These are phyloP conservation scores for Cotesia chilonis DNA, from an alignment of 1,140 invertebrate species.

Conservation along the genomic window DNA sequence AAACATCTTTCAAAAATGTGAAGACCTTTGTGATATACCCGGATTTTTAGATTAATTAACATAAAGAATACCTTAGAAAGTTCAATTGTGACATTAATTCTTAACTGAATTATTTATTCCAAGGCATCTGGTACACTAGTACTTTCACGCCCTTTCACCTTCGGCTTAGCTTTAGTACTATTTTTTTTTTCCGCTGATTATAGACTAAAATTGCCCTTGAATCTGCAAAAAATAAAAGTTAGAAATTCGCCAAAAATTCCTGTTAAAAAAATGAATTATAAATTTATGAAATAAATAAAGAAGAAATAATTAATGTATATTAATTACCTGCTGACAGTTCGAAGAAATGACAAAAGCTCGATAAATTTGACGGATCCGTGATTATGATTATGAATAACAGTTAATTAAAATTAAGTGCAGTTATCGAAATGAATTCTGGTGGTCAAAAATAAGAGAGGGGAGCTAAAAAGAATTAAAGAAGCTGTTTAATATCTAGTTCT, in stretches of 20 bases:
- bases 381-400: too few relatives aligned
- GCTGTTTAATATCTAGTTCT: slow-evolving; percentile 41
- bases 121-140: background rate
- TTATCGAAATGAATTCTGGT: too few relatives aligned
- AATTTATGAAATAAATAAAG: too few relatives aligned
- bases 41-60: background rate
- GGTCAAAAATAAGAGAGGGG: background rate
- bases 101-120: background rate
- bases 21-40: slow-evolving; percentile 4
- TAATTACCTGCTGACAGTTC: too few relatives aligned
- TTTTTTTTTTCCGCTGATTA: background rate
- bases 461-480: slow-evolving; percentile 22
- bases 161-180: background rate
- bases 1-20: background rate
- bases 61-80: slow-evolving; percentile 22
- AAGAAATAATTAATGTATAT: too few relatives aligned
- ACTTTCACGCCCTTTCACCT: slow-evolving; percentile 19
- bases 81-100: slow-evolving; percentile 22
- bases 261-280: too few relatives aligned
- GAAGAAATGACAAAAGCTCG: too few relatives aligned
- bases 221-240: too few relatives aligned
- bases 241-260: too few relatives aligned
- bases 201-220: too few relatives aligned
- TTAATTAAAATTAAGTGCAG: too few relatives aligned
- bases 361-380: too few relatives aligned